Evolutionary conservation across 2,113 vertebrate genomes (phyloP).

Genomic region (Acanthisitta chloris): DNA sequence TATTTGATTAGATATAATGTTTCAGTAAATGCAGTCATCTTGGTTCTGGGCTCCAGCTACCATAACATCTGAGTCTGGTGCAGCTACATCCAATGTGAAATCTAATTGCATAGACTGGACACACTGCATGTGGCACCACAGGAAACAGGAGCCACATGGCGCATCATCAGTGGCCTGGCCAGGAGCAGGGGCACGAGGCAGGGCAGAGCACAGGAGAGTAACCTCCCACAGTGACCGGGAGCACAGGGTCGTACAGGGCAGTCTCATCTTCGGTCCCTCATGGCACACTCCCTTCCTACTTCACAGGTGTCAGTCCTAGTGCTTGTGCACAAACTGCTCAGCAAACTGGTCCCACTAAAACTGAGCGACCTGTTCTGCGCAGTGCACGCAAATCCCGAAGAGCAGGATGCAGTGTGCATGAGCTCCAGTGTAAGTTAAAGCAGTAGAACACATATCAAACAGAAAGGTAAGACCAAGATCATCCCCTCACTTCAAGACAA

Average conservation of each 20-base stretch:
- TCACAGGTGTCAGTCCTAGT: background rate
- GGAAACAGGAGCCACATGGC: background rate
- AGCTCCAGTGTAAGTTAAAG: background rate
- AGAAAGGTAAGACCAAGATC: background rate
- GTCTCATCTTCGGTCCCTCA: background rate
- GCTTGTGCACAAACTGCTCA: background rate
- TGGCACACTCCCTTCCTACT: accelerated
- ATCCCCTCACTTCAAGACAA: background rate
- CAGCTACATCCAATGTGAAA: background rate
- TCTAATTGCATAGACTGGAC: background rate
- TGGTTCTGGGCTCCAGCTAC: background rate
- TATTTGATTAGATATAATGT: background rate
- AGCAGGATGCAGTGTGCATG: background rate
- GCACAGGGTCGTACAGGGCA: background rate
- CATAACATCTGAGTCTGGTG: background rate
- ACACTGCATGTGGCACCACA: background rate
- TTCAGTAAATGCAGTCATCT: background rate
- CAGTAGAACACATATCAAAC: background rate
- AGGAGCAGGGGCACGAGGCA: accelerated
- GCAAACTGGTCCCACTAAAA: background rate
- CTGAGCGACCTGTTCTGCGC: background rate
- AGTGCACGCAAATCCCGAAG: accelerated
- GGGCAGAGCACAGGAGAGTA: background rate
- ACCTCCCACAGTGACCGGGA: accelerated
- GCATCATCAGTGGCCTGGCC: background rate